Percentiles rank a stretch among this genome's conserved stretches.
Conservation (phyloP, 2,888 invertebrate genomes). For the Melieria picta region DNA sequence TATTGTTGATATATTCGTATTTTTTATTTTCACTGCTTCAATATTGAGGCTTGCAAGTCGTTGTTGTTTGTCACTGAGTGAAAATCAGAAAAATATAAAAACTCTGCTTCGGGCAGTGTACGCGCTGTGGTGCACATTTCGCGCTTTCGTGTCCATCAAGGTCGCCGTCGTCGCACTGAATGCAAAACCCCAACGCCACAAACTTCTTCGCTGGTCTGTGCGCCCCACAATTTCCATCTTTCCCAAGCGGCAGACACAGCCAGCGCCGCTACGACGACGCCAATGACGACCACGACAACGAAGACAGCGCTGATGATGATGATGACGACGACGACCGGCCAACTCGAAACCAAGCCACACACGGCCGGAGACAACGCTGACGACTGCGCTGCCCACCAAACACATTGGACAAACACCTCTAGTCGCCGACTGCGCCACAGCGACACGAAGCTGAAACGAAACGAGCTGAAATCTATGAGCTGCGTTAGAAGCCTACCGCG, state of each 20-base stretch:
- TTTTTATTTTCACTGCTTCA: not conserved
- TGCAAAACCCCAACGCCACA: constrained; percentile 46
- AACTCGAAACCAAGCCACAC: too few species aligned
- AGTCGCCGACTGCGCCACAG: too few species aligned
- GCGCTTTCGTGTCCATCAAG: constrained; percentile 66
- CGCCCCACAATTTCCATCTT: constrained; percentile 30
- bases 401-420: too few species aligned
- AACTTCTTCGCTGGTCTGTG: constrained; percentile 49
- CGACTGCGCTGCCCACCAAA: too few species aligned
- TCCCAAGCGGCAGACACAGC: constrained; percentile 31
- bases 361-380: too few species aligned
- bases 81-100: not conserved
- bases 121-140: constrained; percentile 38
- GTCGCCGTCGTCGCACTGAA: constrained; percentile 66
- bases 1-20: not conserved
- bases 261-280: constrained; percentile 9
- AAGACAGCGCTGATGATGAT: constrained; percentile 1
- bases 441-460: too few species aligned
- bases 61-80: too few species aligned
- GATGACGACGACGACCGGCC: too few species aligned
- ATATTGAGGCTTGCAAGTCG: not conserved
- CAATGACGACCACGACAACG: constrained; percentile 8
- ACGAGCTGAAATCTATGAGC: too few species aligned
- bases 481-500: too few species aligned
- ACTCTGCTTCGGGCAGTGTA: not conserved